Evolutionary conservation across 2,888 invertebrate species (phyloP).

Genomic region (Incurvaria masculella): DNA sequence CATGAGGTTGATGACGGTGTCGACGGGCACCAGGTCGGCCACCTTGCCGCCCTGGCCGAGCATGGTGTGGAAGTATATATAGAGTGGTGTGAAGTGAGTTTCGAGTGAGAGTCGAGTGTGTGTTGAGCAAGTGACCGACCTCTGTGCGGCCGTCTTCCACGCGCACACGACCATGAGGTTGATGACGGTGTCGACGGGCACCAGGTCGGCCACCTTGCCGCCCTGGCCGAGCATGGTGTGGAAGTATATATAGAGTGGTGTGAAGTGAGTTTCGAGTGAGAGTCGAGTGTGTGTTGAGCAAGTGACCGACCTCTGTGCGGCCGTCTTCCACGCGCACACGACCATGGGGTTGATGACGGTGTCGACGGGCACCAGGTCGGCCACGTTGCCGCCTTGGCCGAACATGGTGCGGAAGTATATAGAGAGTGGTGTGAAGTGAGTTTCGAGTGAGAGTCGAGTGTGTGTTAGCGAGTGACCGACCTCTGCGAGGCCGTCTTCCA

Average conservation of each 20-base stretch:
- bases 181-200: conserved; percentile 89
- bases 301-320: conserved; percentile 22
- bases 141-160: conserved; percentile 70
- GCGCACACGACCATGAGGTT: conserved; percentile 91
- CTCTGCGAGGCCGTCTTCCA: conserved; percentile 69
- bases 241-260: too few relatives aligned
- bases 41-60: conserved; percentile 75
- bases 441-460: too few relatives aligned
- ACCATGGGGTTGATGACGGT: conserved; percentile 93
- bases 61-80: conserved; percentile 85
- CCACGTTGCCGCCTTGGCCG: conserved; percentile 74
- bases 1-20: conserved; percentile 92
- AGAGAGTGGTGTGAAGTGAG: too few relatives aligned
- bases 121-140: too few relatives aligned
- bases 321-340: conserved; percentile 87
- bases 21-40: conserved; percentile 86
- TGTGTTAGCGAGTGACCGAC: too few relatives aligned
- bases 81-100: too few relatives aligned
- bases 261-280: too few relatives aligned
- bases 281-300: too few relatives aligned
- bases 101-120: too few relatives aligned
- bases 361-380: conserved; percentile 87
- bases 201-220: conserved; percentile 77
- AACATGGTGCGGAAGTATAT: conserved; percentile 86
- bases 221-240: conserved; percentile 85